These are phyloP conservation scores for Tiphia femorata DNA, from an alignment of 2,888 invertebrate genomes.

Conservation along the genomic window DNA sequence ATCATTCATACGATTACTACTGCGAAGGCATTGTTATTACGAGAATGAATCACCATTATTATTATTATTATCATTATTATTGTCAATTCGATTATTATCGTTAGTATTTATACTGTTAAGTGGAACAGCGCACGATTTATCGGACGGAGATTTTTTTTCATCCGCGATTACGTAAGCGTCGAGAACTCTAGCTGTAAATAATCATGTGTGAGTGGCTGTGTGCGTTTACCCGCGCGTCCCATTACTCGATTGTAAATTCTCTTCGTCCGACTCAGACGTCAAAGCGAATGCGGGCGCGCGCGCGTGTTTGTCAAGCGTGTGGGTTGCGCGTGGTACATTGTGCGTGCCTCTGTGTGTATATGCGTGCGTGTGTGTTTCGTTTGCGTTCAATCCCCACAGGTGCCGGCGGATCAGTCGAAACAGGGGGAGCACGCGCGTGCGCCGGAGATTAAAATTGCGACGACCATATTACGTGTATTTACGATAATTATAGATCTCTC, in stretches of 20 bases:
- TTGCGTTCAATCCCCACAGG: slow-evolving; percentile 7
- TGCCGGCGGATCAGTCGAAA: slow-evolving; percentile 8
- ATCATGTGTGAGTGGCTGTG: not conserved
- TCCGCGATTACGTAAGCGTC: not conserved
- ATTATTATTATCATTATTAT: not conserved
- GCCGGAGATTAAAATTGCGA: slow-evolving; percentile 39
- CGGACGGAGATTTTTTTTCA: not conserved
- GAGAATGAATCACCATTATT: not conserved
- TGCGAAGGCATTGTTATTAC: not conserved
- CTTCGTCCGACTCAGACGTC: not conserved
- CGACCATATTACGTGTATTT: slow-evolving; percentile 62
- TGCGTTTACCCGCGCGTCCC: not conserved
- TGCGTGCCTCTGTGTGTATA: not conserved
- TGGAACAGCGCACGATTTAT: not conserved
- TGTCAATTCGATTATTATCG: not conserved
- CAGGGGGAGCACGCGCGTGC: slow-evolving; percentile 8
- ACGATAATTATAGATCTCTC: slow-evolving; percentile 60
- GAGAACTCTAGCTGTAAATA: slow-evolving; percentile 1
- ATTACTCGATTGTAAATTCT: slow-evolving; percentile 1
- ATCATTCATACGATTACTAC: not conserved
- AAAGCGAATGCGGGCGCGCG: not conserved
- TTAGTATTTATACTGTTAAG: not conserved
- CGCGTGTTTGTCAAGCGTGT: not conserved
- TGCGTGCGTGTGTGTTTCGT: slow-evolving; percentile 3
- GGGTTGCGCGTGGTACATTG: not conserved